Percentiles rank a stretch among this genome's conserved stretches.
phyloP scores from a whole-genome alignment of 2,888 invertebrate species.

The Heliothis peltigera region DNA sequence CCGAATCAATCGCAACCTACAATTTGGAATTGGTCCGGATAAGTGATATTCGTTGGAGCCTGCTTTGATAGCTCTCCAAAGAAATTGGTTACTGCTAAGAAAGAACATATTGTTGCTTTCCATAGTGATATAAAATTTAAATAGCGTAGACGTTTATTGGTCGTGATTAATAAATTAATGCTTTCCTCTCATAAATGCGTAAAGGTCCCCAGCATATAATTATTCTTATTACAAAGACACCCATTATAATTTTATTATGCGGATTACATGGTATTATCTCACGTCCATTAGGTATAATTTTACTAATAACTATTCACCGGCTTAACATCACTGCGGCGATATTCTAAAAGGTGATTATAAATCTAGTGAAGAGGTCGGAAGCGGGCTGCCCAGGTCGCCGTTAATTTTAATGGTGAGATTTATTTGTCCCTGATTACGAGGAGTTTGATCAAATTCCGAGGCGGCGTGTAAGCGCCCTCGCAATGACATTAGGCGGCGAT shows the following conservation, averaged over 20 bases:
- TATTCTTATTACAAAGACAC: constrained; percentile 58
- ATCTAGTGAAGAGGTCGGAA: constrained; percentile 84
- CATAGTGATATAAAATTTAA: constrained; percentile 28
- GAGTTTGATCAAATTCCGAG: constrained; percentile 83
- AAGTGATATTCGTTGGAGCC: constrained; percentile 23
- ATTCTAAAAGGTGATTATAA: constrained; percentile 83
- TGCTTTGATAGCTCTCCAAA: constrained; percentile 38
- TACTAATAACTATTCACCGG: constrained; percentile 74
- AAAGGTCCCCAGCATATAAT: constrained; percentile 51
- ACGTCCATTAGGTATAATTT: constrained; percentile 71
- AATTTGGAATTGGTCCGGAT: constrained; percentile 33
- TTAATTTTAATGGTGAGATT: constrained; percentile 86
- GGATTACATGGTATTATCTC: constrained; percentile 70
- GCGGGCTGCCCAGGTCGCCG: constrained; percentile 75
- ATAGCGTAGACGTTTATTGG: constrained; percentile 17
- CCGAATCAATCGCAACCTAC: constrained; percentile 49
- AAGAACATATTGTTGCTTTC: constrained; percentile 8
- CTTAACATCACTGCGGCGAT: constrained; percentile 73
- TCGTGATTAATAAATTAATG: constrained; percentile 41
- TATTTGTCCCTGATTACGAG: constrained; percentile 84
- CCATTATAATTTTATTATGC: constrained; percentile 69
- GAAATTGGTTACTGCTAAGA: constrained; percentile 29
- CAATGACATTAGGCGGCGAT: constrained; percentile 74
- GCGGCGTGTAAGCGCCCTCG: constrained; percentile 72
- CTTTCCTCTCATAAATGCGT: constrained; percentile 48